Base-by-base conservation (phyloP, 2,113 vertebrate genomes). In the Seriola rivoliana region DNA sequence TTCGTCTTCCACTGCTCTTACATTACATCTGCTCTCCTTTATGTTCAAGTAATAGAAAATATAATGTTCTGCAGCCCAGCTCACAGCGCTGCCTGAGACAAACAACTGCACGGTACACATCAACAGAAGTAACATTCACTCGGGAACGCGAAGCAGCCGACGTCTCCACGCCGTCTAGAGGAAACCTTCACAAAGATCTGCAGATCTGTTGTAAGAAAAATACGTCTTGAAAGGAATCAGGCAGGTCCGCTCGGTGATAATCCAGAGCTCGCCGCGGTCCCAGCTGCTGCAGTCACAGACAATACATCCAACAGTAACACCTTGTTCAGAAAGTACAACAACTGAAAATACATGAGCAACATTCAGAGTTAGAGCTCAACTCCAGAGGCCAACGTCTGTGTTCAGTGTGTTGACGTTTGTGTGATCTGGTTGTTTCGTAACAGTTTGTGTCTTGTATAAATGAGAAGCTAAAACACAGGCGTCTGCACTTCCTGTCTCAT, bases 31-130 rank as follows among this genome's bases (percentile, higher is more conserved):
- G 71, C 52, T 88, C 57, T 68, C 38, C 71, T 59, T 81, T 40
- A 7, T 74, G 70, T 93, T 93, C 84, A 85, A 89, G 90, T 91
- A 75, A 86, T 92, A 88, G 72, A 92, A 92, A 91, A 93, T 81
- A 87, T 32, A 84, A 80, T 80, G 59, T 77, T 90, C 65, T 80
- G 73, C 68, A 71, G 83, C 44, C 75, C 75, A 25, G 59, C 76
- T 89, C 71, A 25, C 79, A 81, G 85, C 76, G 25, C 82, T 64
- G 88, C 64, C 86, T 64, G 67, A 81, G 86, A 91, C 85, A 67
- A 65, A 88, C 65, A 82, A 89, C 82, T 60, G 71, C 90, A 93
- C 88, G 34, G 62, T 36, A 88, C 87, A 92, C 78, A 68, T 71
- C 29, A 68, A 87, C 80, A 89, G 48, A 85, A 83, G 79, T 63